Evolutionary conservation across 2,888 invertebrate genomes (phyloP), one percentile per base, ranked within the genome.

Genomic region (Liodrosophila aerea): DNA sequence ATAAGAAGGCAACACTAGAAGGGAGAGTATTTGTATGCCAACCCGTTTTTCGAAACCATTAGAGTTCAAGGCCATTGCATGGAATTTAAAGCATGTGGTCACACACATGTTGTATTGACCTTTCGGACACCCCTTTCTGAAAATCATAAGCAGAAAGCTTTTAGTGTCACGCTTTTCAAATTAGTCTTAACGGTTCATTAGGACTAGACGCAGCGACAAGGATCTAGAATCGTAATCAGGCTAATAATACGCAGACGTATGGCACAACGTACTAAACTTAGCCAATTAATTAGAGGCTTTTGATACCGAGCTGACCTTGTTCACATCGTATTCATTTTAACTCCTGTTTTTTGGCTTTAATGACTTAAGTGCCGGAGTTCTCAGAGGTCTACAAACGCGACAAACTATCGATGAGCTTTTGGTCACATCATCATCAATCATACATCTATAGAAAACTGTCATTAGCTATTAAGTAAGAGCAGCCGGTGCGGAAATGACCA

Each of bases 31-130:
- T 39, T 39, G 61, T 59, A 57, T 72, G 68, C 43, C 41, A 50
- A 54, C 34, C 34, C 22, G n/a, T n/a, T 11, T 37, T 52, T 44
- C 46, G 40, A 61, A 40, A 46, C 8, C 27, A 39, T 54, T 82
- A 72, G 83, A 74, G 83, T 83, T 86, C 82, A 83, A 86, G 83
- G 83, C 36, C 86, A 63, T 44, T 16, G 11, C 29, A 16, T 43
- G 51, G 33, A 74, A 50, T 63, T 59, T 62, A 39, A 44, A 63
- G 16, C 52, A 46, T 31, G 40, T 62, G 49, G n/a, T n/a, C n/a
- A n/a, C 51, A 4, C 7, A 30, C 12, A 54, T 15, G 13, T 22
- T 40, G 31, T 11, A 11, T 22, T 22, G 22, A 5, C 3, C 22
- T 22, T 22, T 5, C 5, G 22, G 22, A 5, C 18, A 41, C 22